Base-by-base conservation (phyloP, 2,888 invertebrate species). In the Heteropelma amictum region DNA sequence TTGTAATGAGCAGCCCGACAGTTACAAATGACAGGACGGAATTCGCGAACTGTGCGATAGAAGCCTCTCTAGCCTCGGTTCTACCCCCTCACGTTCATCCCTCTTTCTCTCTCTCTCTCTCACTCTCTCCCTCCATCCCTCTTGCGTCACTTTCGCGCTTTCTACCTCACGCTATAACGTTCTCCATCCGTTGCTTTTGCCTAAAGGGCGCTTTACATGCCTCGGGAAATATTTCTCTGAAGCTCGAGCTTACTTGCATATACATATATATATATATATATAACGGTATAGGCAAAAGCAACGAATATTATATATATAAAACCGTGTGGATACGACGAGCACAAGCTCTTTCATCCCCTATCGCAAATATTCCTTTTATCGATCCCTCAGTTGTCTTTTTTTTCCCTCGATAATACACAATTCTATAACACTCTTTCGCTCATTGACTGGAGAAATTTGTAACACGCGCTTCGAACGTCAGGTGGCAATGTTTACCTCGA, bases 1-100 rank as follows among this genome's bases (percentile, higher is more conserved):
- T 89, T 89, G 89, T 89, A 89, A 89, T 89, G 89, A 89, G 89
- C 89, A 87, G 85, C 84, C 87, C 83, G 89, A 89, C 89, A 89
- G 89, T 89, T 89, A 89, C 89, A 89, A 89, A 89, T 89, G 89
- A 89, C 88, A 88, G 89, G 88, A 88, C 86, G 88, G 88, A 89
- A 89, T 89, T 88, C 88, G 88, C 88, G 88, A 86, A 85, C 87
- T 86, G 60, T 65, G 85, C 87, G 88, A 87, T 88, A 86, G 87
- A 85, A 86, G 82, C 85, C 85, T 83, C 85, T 82, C 81, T 83
- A 56, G 56, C 67, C 67, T 67, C 67, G 38, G 67, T 56, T 47
- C 58, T 67, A 54, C 56, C 67, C 67, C 56, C 54, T 67, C 35
- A 45, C 28, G 26, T 56, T 67, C 67, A 56, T 69, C 60, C 51